Percentiles rank a stretch among this genome's conserved stretches.
Evolutionary conservation across 2,888 invertebrate genomes (phyloP).

Genomic region (Stenurella melanura): DNA sequence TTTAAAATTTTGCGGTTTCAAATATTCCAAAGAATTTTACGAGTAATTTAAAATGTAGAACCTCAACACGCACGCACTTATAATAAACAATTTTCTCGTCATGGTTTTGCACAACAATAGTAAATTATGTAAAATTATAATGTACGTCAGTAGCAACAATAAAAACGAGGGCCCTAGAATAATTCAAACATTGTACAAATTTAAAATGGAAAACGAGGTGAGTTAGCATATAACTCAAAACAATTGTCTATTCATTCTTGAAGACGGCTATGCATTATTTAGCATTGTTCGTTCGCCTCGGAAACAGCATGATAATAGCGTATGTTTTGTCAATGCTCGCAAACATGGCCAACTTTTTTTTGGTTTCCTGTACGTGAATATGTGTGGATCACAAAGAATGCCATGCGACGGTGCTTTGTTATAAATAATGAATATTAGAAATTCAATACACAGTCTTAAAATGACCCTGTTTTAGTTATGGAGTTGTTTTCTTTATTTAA

Average conservation of each 20-base stretch:
- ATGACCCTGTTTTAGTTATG: conserved; percentile 23
- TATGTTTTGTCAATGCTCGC: conserved; percentile 54
- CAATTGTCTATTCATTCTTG: conserved; percentile 64
- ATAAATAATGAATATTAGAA: conserved; percentile 23
- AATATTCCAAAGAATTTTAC: conserved; percentile 3
- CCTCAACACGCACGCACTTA: conserved; percentile 26
- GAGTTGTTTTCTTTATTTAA: conserved; percentile 8
- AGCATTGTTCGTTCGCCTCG: conserved; percentile 60
- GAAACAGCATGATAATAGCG: conserved; percentile 62
- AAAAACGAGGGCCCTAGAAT: conserved; percentile 31
- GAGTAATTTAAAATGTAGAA: background rate
- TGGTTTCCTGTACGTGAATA: conserved; percentile 43
- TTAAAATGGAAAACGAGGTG: conserved; percentile 62
- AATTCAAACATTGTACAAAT: conserved; percentile 47
- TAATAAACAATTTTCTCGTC: conserved; percentile 33
- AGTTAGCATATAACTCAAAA: conserved; percentile 62
- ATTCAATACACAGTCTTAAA: conserved; percentile 25
- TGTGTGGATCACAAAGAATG: conserved; percentile 28
- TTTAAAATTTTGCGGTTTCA: background rate
- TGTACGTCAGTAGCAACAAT: conserved; percentile 21
- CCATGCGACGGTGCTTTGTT: conserved; percentile 19
- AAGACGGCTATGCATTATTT: conserved; percentile 64
- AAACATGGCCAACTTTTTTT: conserved; percentile 43
- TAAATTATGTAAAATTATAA: conserved; percentile 28
- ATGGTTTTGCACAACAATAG: conserved; percentile 19